Conservation (phyloP, 1,140 invertebrate genomes). For the Pinna nobilis region DNA sequence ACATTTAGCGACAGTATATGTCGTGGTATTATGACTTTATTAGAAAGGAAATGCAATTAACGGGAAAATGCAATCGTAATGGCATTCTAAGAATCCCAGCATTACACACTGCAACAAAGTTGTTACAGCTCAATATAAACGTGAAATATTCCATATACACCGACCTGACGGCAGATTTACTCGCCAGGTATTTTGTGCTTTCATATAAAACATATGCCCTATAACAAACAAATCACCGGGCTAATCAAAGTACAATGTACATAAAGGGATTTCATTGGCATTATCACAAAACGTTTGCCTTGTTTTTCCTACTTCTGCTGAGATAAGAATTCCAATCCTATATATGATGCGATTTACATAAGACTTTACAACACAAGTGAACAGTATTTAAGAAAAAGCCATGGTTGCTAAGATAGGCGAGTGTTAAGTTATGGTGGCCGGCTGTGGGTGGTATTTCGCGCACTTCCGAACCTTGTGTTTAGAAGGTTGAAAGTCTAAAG, state of each 20-base stretch:
- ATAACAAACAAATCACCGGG: too few relatives aligned
- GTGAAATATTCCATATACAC: not conserved
- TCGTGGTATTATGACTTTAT: too few relatives aligned
- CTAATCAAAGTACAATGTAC: too few relatives aligned
- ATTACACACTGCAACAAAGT: constrained; percentile 10
- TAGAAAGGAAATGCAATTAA: constrained; percentile 4
- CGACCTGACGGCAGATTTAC: not conserved
- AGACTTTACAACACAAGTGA: constrained; percentile 6
- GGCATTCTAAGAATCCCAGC: constrained; percentile 1
- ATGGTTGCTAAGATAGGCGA: constrained; percentile 13
- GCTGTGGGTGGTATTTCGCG: not conserved
- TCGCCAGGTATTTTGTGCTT: not conserved
- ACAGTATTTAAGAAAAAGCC: constrained; percentile 6
- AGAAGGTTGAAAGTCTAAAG: constrained; percentile 34
- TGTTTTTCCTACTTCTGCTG: too few relatives aligned
- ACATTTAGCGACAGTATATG: constrained; percentile 23
- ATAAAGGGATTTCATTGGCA: too few relatives aligned
- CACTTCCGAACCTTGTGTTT: not conserved
- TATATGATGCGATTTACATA: too few relatives aligned
- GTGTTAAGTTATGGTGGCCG: constrained; percentile 12
- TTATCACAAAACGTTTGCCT: too few relatives aligned
- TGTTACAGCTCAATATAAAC: not conserved
- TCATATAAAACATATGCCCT: too few relatives aligned
- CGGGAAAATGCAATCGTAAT: constrained; percentile 1
- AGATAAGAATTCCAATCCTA: too few relatives aligned